Evolutionary conservation across 2,797 vertebrate species (phyloP), one percentile per base, ranked within the genome.

Genomic region (Neopelma chrysocephalum): DNA sequence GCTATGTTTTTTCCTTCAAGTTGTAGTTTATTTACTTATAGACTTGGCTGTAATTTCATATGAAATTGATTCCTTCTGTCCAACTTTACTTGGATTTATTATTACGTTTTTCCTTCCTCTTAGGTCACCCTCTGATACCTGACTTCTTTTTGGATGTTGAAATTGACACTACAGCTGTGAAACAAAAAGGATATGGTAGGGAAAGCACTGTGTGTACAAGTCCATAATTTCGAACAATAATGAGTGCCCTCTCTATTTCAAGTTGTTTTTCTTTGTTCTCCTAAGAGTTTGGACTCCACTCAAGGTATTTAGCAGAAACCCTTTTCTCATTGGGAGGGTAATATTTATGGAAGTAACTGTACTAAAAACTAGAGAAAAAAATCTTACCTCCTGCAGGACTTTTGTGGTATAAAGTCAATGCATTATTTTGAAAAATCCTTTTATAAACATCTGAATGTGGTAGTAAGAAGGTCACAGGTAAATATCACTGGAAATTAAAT

Each of bases 141-240:
- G 99, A 99, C 97, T 99, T 99, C 94, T 99, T 99, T 97, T 97
- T 99, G 97, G 99, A 99, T 84, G 98, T 98, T 42, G 95, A 98
- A 14, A 98, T 97, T 12, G 98, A 98, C 54, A 22, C 6, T 2
- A 48, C 98, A 84, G 93, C 83, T 12, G 71, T 97, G 51, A 96
- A 98, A 93, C 97, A 98, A 95, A 97, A 98, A 95, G 69, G 97
- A 61, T 93, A 97, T 1, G 98, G 99, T 99, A 96, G 96, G 97
- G 72, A 51, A 40, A 82, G 10, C 9, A 27, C 15, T 60, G 4
- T 60, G 6, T 62, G 22, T 79, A 27, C 11, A 84, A 82, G 19
- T 34, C 0, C 1, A 8, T 82, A 1, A 43, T 69, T 93, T 87
- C 40, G 73, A 22, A n/a, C 13, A 34, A 10, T 48, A 60, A 62